Base-by-base conservation (phyloP, 2,797 vertebrate genomes). In the Takifugu rubripes region DNA sequence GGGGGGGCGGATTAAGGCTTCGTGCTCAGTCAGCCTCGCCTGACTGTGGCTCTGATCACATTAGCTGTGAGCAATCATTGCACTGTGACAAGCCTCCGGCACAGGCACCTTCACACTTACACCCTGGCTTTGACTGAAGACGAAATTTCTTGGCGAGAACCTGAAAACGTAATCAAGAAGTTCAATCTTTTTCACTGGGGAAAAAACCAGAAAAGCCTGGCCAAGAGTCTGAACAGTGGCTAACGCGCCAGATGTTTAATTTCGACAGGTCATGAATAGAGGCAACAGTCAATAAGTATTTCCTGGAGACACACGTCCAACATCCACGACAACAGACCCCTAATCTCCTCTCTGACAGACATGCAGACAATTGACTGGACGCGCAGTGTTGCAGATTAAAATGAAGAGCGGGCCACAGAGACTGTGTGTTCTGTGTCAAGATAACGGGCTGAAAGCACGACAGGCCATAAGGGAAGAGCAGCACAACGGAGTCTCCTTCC, bases 1-100 rank as follows among this genome's bases (percentile, higher is more conserved):
- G 27, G 27, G 27, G 27, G 27, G 27, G 66, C 81, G 33, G 84
- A 84, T 89, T 83, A 85, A 70, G 72, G 72, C 70, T 82, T 72
- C 66, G 43, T 68, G 71, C 69, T 68, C 71, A 53, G 76, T 79
- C 65, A 64, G 60, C 62, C 49, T 73, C 74, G 75, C 67, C 58
- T 66, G 66, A 72, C 77, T 75, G 76, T 61, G 58, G 54, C 78
- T 81, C 63, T 84, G 84, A 88, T 88, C 87, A 84, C 77, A 85
- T 88, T 85, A 86, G 72, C 76, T 67, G 68, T 72, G 40, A 68
- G 76, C 82, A 60, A 59, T 74, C 72, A 63, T 55, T 36, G 59
- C 74, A 68, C 61, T 79, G 81, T 82, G 75, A 85, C 65, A 6
- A 68, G 61, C 54, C 79, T 52, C 47, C 65, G 67, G 68, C 70